Base-by-base conservation (phyloP, 2,797 vertebrate species). In the Paedocypris micromegethes region DNA sequence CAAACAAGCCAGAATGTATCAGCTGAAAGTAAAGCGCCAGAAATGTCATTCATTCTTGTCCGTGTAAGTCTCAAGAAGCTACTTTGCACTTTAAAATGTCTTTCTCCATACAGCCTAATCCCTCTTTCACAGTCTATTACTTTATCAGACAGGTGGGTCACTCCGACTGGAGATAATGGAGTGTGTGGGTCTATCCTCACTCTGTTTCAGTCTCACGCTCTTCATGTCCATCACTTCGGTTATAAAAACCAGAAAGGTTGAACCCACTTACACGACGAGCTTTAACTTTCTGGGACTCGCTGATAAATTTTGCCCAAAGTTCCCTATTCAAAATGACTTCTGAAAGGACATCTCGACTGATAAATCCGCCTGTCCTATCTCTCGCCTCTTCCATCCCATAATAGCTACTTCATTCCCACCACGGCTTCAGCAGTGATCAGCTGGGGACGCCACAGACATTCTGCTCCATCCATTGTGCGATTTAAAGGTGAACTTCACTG, bases 301-400 rank as follows among this genome's bases (percentile, higher is more conserved):
- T 85, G 85, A 88, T 89, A 85, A 88, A 86, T 87, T 85, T 78
- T 76, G 78, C 78, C 78, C 81, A 85, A 85, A 87, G 79, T 86
- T 75, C 77, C 78, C 74, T 81, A 57, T n/a, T 85, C 84, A 85
- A 80, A 83, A 80, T 47, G 79, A 83, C 68, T 78, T 71, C 78
- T 82, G 84, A 85, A 86, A 82, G 83, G 76, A 86, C 81, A 87
- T 86, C 85, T 79, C 75, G 74, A 78, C 81, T 79, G 84, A 87
- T 87, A 85, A 78, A 87, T 78, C 82, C 78, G 49, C 54, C 72
- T 80, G 47, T 7, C n/a, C 42, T 37, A 0, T 5, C 3, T 2
- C 39, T 78, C 71, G 77, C 59, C 64, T 64, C 66, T 42, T 45
- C 60, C 46, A 38, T 40, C 59, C 53, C 60, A 40, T 38, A 60